Conservation (phyloP, 2,113 vertebrate species). For the Scomber scombrus region DNA sequence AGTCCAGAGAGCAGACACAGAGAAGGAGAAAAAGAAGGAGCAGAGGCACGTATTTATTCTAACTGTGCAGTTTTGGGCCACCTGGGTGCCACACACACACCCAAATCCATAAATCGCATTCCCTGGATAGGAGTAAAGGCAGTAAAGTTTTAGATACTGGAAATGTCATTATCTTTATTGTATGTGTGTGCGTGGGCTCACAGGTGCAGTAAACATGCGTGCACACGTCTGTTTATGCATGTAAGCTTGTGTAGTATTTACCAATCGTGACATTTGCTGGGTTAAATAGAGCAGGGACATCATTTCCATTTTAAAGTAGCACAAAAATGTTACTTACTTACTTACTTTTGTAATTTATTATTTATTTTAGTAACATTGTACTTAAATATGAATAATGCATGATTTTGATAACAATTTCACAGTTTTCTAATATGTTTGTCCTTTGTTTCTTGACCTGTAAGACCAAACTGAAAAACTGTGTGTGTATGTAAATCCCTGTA, state of each 20-base stretch:
- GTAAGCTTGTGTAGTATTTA: neutral
- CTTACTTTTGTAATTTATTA: no score
- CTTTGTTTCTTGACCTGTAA: no score
- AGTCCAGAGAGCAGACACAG: neutral
- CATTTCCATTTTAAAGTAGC: neutral
- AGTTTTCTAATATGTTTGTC: no score
- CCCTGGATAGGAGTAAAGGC: constrained; percentile 3
- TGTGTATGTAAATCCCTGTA: neutral
- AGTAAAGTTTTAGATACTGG: constrained; percentile 36
- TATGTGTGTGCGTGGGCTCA: constrained; percentile 8
- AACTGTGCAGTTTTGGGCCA: constrained; percentile 5
- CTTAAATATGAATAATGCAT: no score
- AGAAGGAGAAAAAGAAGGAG: neutral
- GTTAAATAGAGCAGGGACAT: no score
- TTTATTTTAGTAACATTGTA: no score
- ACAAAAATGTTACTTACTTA: no score
- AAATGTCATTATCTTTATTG: constrained; percentile 49
- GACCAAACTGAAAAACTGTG: no score
- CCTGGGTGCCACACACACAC: neutral
- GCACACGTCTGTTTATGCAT: neutral
- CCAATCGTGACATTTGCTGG: neutral
- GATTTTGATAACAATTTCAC: no score
- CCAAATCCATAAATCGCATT: constrained; percentile 36
- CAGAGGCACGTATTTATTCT: neutral
- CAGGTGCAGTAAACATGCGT: constrained; percentile 3